Conservation (phyloP, 2,113 vertebrate genomes). For the Okapia johnstoni region DNA sequence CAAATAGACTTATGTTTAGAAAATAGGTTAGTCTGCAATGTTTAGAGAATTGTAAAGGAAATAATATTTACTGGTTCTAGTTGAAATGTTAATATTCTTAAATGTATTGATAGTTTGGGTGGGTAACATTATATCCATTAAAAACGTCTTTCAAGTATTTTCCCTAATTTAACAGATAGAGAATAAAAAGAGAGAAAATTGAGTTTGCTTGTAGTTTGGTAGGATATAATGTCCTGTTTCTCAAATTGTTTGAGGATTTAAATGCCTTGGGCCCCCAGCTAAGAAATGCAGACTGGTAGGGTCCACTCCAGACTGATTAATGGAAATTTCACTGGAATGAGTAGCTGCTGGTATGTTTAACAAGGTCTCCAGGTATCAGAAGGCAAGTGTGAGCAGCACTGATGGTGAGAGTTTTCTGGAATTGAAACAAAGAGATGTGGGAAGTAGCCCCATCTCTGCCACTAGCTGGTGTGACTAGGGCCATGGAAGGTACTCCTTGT, state of each 20-base stretch:
- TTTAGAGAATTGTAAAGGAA: conserved; percentile 27
- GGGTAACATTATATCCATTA: background rate
- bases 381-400: background rate
- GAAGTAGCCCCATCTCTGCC: background rate
- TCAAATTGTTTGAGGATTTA: background rate
- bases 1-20: background rate
- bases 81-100: background rate
- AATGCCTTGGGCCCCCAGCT: background rate
- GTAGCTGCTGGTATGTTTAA: background rate
- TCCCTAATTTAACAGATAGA: background rate
- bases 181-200: background rate
- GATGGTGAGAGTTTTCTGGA: background rate
- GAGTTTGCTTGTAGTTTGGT: background rate
- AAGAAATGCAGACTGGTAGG: background rate
- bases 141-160: background rate
- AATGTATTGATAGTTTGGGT: background rate
- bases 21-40: background rate
- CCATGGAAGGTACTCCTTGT: background rate
- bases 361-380: background rate
- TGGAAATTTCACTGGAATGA: background rate
- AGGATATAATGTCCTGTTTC: background rate
- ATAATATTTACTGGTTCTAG: background rate
- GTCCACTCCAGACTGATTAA: background rate
- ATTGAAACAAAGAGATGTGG: background rate
- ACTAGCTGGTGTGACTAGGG: too few relatives aligned